Percentiles rank a stretch among this genome's conserved stretches.
Conservation (phyloP, 2,797 vertebrate genomes). For the Pseudochirops cupreus region DNA sequence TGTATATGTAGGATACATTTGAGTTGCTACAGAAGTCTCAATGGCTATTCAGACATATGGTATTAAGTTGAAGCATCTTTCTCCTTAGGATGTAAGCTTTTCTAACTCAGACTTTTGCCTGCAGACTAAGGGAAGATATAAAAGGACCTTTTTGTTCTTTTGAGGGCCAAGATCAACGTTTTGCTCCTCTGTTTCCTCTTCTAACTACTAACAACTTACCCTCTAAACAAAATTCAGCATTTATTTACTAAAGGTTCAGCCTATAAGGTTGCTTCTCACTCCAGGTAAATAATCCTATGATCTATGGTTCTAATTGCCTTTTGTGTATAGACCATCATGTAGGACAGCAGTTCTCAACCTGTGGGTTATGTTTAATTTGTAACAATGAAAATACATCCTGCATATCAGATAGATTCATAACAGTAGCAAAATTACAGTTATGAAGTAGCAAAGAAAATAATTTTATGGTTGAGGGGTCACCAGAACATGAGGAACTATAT, state of each 20-base stretch:
- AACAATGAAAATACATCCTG: too few species aligned
- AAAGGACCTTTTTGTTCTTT: not conserved
- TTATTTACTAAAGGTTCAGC: not conserved
- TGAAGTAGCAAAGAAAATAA: too few species aligned
- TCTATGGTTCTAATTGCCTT: not conserved
- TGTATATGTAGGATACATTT: not conserved
- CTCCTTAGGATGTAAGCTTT: not conserved
- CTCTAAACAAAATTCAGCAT: not conserved
- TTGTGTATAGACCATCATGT: not conserved
- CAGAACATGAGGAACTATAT: too few species aligned
- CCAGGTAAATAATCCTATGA: not conserved
- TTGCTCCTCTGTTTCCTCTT: not conserved
- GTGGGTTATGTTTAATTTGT: too few species aligned
- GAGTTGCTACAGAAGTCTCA: not conserved
- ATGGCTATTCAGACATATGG: not conserved
- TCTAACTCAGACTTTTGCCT: not conserved
- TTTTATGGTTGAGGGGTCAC: too few species aligned
- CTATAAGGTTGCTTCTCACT: not conserved
- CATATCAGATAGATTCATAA: too few species aligned
- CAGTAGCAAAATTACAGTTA: too few species aligned
- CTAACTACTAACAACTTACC: not conserved
- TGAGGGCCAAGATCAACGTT: not conserved
- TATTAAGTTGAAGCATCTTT: not conserved
- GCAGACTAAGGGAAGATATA: not conserved
- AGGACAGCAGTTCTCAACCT: too few species aligned